Conservation (phyloP, 2,113 vertebrate species). For the Saccopteryx leptura region DNA sequence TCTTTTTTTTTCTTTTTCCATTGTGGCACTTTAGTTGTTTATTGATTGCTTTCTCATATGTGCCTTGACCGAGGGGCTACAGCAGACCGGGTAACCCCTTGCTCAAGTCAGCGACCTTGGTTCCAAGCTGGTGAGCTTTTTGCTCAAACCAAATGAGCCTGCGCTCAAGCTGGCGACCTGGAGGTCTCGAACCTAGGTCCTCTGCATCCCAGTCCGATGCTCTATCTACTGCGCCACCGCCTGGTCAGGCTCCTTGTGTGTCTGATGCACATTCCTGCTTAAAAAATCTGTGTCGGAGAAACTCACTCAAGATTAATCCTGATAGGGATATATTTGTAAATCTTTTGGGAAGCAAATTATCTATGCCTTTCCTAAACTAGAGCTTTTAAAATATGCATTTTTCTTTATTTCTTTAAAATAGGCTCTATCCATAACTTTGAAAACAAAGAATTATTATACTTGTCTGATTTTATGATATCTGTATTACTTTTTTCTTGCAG, state of each 20-base stretch:
- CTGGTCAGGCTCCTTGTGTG: neutral
- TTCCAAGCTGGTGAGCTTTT: too few species aligned
- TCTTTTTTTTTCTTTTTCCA: neutral
- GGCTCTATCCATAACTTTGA: constrained; percentile 30
- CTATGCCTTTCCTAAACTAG: neutral
- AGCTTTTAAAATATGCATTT: neutral
- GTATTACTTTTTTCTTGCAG: constrained; percentile 64
- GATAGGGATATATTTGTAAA: neutral
- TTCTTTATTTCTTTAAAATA: constrained; percentile 18
- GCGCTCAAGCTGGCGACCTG: too few species aligned
- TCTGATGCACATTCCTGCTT: neutral
- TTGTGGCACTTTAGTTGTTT: too few species aligned
- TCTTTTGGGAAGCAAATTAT: constrained; percentile 26
- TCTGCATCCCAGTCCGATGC: too few species aligned
- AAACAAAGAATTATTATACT: neutral
- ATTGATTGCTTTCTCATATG: too few species aligned
- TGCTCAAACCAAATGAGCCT: too few species aligned
- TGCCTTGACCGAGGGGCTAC: too few species aligned
- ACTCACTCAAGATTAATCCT: constrained; percentile 18
- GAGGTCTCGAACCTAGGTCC: too few species aligned
- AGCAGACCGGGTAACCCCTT: too few species aligned
- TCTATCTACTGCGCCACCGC: too few species aligned
- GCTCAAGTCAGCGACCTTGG: too few species aligned
- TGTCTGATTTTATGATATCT: neutral
- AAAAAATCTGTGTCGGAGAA: constrained; percentile 21